phyloP scores from a whole-genome alignment of 2,113 vertebrate genomes.

The Phainopepla nitens region DNA sequence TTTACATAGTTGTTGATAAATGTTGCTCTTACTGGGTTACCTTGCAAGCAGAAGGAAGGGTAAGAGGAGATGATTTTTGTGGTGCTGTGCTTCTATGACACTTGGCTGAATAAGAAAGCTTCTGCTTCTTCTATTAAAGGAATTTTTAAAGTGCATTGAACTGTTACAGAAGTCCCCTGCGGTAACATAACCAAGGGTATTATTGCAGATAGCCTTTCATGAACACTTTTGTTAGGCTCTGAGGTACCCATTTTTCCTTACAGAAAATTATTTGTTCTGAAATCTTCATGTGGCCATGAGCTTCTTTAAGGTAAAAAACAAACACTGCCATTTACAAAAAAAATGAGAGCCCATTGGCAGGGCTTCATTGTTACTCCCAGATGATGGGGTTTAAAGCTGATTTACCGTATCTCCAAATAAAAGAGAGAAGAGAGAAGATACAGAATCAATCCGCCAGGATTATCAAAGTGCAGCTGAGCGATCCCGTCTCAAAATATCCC shows the following conservation, averaged over 20 bases:
- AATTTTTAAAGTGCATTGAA: background rate
- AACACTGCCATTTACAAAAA: background rate
- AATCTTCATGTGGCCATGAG: background rate
- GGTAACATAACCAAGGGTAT: background rate
- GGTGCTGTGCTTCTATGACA: background rate
- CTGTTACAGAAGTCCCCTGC: background rate
- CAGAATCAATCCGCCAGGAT: background rate
- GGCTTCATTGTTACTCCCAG: background rate
- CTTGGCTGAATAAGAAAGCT: background rate
- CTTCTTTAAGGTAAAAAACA: background rate
- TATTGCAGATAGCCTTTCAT: background rate
- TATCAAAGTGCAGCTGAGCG: background rate
- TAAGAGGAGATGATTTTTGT: background rate
- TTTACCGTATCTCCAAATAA: background rate
- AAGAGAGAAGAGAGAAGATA: background rate
- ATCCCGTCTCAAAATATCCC: background rate
- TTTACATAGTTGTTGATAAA: background rate
- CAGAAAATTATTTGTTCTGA: background rate
- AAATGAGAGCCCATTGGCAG: accelerated
- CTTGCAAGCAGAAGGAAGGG: background rate
- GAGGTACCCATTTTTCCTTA: background rate
- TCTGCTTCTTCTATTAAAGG: background rate
- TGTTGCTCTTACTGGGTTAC: background rate
- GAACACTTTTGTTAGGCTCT: background rate
- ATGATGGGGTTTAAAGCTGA: background rate